Percentiles rank a stretch among this genome's conserved stretches.
Evolutionary conservation across 2,113 vertebrate genomes (phyloP).

Genomic region (Dermatemys mawii): DNA sequence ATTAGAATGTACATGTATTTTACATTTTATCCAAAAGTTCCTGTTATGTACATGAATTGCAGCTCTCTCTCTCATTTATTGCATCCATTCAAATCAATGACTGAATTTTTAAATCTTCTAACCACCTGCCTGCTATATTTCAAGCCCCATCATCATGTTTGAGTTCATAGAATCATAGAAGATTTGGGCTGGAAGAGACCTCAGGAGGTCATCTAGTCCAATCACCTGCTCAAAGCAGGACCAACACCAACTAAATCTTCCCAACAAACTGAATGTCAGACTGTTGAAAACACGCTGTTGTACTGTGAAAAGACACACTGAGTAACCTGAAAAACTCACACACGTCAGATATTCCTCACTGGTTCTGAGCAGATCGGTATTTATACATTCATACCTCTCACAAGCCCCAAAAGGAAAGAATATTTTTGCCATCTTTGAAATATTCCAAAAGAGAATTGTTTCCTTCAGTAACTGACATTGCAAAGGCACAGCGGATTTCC

Average conservation of each 20-base stretch:
- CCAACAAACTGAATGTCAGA: background rate
- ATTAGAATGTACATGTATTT: background rate
- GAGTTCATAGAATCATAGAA: background rate
- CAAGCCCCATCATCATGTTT: background rate
- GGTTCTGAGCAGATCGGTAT: constrained; percentile 27
- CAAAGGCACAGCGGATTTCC: constrained; percentile 50
- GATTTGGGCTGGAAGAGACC: no score
- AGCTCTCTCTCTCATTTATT: background rate
- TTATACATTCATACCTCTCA: constrained; percentile 42
- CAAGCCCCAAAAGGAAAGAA: constrained; percentile 57
- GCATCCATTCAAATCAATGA: background rate
- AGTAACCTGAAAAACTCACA: fast-evolving
- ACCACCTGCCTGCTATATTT: background rate
- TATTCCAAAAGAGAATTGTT: constrained; percentile 71
- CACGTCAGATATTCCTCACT: constrained; percentile 56
- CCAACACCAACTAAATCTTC: no score
- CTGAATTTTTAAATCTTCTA: background rate
- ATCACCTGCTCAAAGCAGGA: no score
- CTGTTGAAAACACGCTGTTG: background rate
- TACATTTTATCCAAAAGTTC: background rate
- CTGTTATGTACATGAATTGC: background rate
- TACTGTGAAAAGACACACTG: background rate
- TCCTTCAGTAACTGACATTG: constrained; percentile 70
- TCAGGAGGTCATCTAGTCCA: no score
- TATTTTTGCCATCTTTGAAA: constrained; percentile 64